Base-by-base conservation (phyloP, 2,113 vertebrate species). In the Azemiops feae region DNA sequence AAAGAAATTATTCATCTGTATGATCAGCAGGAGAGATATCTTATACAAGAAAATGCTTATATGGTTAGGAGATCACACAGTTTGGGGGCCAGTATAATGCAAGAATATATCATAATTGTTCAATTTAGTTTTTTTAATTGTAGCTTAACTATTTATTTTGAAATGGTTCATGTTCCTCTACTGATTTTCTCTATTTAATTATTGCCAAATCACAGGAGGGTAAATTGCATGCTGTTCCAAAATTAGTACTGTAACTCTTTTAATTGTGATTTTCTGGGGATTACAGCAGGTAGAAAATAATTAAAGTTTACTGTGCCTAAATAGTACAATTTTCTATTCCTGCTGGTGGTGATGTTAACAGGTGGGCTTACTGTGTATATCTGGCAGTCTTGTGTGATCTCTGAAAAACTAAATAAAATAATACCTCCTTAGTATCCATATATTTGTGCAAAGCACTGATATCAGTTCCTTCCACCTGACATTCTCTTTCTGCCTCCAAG, bases 211-310 rank as follows among this genome's bases (percentile, higher is more conserved):
- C 43, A 16, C 55, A 90, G 89, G 0, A 2, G 54, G 53, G 20
- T 30, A 45, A 69, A 50, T 50, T 43, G 47, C 90, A 18, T 47
- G 54, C 91, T 94, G 69, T 30, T 85, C 55, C 55, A 39, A 39
- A 93, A 89, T 90, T 74, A 94, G 91, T 91, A 54, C 55, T 64
- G 57, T 39, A 94, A 91, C 93, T n/a, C 86, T 55, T 86, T 93
- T 69, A 57, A 92, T 93, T 96, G 54, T 47, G 52, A 27, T 95
- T 96, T 96, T 92, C 94, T 74, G 87, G 64, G 93, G 94, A 89
- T 47, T 95, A 93, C 91, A 95, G 94, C 69, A 94, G 92, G 93
- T 91, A 96, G 91, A 55, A 96, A 95, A 93, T 89, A 91, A 90
- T 92, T 96, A 92, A 89, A 92, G 90, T 64, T 85, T 50, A 89